These are phyloP conservation scores for Acronicta leporina DNA, from an alignment of 2,888 invertebrate species.

Conservation along the genomic window DNA sequence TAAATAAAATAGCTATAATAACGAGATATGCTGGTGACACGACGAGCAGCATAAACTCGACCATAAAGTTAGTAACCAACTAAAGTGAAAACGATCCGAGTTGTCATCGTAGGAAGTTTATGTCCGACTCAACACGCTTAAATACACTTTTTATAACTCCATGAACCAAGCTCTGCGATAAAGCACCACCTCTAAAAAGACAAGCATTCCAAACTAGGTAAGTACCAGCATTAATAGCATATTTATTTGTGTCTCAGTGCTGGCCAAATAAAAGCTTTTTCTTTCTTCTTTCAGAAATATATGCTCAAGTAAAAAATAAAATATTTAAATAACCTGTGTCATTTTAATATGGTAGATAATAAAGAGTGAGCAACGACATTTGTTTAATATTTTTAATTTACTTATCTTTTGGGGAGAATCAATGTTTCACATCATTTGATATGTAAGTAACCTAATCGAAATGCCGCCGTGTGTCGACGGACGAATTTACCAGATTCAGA, in stretches of 20 bases:
- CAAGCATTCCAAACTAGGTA: conserved; percentile 52
- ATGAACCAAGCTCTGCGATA: conserved; percentile 49
- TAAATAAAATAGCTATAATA: conserved; percentile 64
- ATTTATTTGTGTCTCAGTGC: too few species aligned
- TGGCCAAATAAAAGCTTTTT: too few species aligned
- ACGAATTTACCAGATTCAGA: conserved; percentile 84
- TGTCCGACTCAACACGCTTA: conserved; percentile 67
- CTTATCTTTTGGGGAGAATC: conserved; percentile 71
- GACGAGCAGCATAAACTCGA: conserved; percentile 53
- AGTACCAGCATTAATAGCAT: too few species aligned
- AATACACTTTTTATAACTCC: conserved; percentile 73
- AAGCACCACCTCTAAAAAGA: conserved; percentile 61
- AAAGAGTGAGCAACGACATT: conserved; percentile 54
- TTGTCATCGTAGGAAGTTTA: conserved; percentile 81
- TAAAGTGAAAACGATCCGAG: conserved; percentile 77
- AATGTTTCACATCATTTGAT: conserved; percentile 81
- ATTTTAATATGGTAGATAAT: conserved; percentile 57
- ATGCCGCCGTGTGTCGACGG: conserved; percentile 76
- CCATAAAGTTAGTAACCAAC: conserved; percentile 73
- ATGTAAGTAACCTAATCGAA: conserved; percentile 80
- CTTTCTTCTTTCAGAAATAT: conserved; percentile 28
- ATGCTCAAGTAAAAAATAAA: conserved; percentile 54
- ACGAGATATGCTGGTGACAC: conserved; percentile 47
- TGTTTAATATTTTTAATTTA: conserved; percentile 62
- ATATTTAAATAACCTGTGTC: conserved; percentile 37